Evolutionary conservation across 2,888 invertebrate genomes (phyloP), one percentile per base, ranked within the genome.

Genomic region (Ptilodon capucinus): DNA sequence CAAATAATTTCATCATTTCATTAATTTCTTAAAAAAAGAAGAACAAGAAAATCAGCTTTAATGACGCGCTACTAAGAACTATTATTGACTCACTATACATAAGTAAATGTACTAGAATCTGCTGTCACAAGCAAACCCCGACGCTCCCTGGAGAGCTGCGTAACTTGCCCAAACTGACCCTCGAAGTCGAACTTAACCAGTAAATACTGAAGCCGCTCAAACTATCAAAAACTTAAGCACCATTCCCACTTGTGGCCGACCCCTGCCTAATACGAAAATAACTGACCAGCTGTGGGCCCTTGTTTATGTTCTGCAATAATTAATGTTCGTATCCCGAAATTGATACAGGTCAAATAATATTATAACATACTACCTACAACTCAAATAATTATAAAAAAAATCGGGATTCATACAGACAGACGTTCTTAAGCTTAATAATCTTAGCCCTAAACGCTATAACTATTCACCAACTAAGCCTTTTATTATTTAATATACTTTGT

Each of bases 181-280:
- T 64, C 71, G 67, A 89, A 91, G 86, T 64, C 71, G 67, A 89
- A 91, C 89, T 91, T 88, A 77, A 76, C 80, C 86, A 86, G 90
- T 91, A 91, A 91, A 91, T 91, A 91, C 84, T 64, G 81, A 80
- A 84, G 77, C 82, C 86, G 78, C 78, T 82, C 81, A 76, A 89
- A 90, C 90, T 88, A 89, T 89, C 90, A 87, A 86, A 88, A 89
- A 89, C 89, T 88, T 90, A 76, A 78, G 73, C 76, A 75, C 79
- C 74, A 78, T 73, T 80, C 83, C 81, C 84, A 80, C 82, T 85
- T 78, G 84, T 71, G 79, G 76, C 74, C 68, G 65, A 79, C 80
- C 82, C 83, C 73, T 76, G 76, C 76, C 64, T 78, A 76, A 76
- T 77, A 74, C 73, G 67, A 76, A 63, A 46, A 48, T 68, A 68